These are phyloP conservation scores for Percina caprodes DNA, from an alignment of 2,113 vertebrate species.

Conservation along the genomic window DNA sequence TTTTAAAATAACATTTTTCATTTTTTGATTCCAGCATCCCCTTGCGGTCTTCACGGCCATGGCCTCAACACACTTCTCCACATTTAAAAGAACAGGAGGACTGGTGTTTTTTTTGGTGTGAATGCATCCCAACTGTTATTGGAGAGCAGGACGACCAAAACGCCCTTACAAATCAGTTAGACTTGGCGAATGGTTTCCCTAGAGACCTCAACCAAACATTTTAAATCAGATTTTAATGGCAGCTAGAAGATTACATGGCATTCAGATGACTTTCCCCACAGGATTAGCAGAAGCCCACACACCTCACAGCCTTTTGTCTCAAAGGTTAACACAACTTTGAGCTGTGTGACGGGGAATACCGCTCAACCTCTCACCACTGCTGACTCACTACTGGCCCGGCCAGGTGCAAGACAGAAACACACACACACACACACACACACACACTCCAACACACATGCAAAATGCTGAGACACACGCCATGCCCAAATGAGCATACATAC, in stretches of 20 bases:
- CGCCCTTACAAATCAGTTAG: conserved; percentile 21
- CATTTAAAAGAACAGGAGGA: too few species aligned
- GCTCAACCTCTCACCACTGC: conserved; percentile 58
- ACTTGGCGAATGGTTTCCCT: conserved; percentile 56
- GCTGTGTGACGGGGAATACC: conserved; percentile 56
- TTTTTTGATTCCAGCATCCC: too few species aligned
- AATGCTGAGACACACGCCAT: conserved; percentile 49
- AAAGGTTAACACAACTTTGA: conserved; percentile 79
- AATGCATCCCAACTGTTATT: not conserved
- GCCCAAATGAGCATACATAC: conserved; percentile 43
- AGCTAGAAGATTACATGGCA: conserved; percentile 65
- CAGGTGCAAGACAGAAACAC: conserved; percentile 68
- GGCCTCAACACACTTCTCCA: too few species aligned
- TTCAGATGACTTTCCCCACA: conserved; percentile 65
- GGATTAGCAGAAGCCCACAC: conserved; percentile 68
- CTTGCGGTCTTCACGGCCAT: too few species aligned
- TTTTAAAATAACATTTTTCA: too few species aligned
- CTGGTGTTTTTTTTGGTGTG: too few species aligned
- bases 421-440: conserved; percentile 37
- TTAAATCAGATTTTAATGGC: conserved; percentile 61
- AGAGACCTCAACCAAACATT: conserved; percentile 47
- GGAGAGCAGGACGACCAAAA: conserved; percentile 30
- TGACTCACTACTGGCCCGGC: conserved; percentile 71
- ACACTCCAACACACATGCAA: conserved; percentile 34
- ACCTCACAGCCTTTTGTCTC: conserved; percentile 77